Base-by-base conservation (phyloP, 2,113 vertebrate species). In the Bubalus kerabau region DNA sequence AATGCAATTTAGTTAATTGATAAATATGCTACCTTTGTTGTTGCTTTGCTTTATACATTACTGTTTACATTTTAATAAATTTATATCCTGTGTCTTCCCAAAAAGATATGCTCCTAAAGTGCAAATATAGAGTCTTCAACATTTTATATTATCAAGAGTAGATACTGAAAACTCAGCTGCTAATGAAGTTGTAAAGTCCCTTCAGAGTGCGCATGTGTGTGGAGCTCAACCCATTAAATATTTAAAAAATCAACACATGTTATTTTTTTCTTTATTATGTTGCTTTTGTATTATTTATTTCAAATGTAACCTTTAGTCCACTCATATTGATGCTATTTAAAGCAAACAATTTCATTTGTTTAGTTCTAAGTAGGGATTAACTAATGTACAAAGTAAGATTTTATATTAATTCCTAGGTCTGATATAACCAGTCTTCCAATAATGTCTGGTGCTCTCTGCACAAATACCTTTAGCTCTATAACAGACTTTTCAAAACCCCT, bases 271-370 rank as follows among this genome's bases (percentile, higher is more conserved):
- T 88, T 97, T 36, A 50, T 40, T 74, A 87, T 84, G 3, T 64
- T 97, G 43, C 48, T 80, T 95, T 94, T 93, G 6, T 62, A 67
- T 74, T 86, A 30, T 32, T 91, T 90, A 78, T 82, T 98, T 81
- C 24, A 90, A 97, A 71, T 71, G 15, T 40, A 90, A 83, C 16
- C 36, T 43, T 54, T 67, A 91, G 50, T 36, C 11, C 40, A 64
- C 13, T 3, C 40, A 48, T 59, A 83, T 2, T 81, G 80, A 32
- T 59, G 3, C 6, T 87, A 84, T 94, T 82, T 91, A 97, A 97
- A 96, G 56, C 26, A 86, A 96, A 80, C 0, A 52, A 36, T 90
- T 90, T n/a, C 12, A 84, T 74, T 92, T 97, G 40, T 81, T 95
- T 88, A 40, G 4, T 67, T 91, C 8, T 60, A 97, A 81, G 40